Evolutionary conservation across 2,113 vertebrate genomes (phyloP), one percentile per base, ranked within the genome.

Genomic region (Thunnus thynnus): DNA sequence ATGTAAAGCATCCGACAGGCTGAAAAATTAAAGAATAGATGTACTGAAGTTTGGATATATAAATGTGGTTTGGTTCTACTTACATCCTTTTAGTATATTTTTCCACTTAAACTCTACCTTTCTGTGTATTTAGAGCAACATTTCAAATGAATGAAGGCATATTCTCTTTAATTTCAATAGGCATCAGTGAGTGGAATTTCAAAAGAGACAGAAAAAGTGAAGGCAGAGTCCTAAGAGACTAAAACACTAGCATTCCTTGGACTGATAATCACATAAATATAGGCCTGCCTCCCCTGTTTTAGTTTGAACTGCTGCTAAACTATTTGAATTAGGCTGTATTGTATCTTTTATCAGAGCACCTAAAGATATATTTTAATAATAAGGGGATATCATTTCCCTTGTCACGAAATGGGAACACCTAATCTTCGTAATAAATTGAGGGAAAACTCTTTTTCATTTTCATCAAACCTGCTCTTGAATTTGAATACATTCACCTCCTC

Each of bases 401-500:
- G 5, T n/a, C 22, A 4, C 25, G 12, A 3, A 58, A 6, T 11
- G 3, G 25, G 27, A 30, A 30, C 2, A 30, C 27, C 27, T 30
- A 30, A 18, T 1, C 1, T 22, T 47, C 18, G 2, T 66, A n/a
- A 72, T 52, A 4, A 51, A 63, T 30, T 54, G 16, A 22, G 44
- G 30, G 18, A 44, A 74, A 71, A 41, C 11, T 50, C 50, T 3
- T 54, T 50, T 63, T 66, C 61, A 1, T 25, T 60, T 9, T 48
- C 32, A 36, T 56, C 13, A 76, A 50, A 55, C 7, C 13, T 13
- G 9, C 11, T 57, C 2, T 30, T 36, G 1, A 63, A 73, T 64
- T 17, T 81, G 36, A 48, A 36, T 47, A 27, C 20, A 70, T 67
- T 62, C n/a, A 52, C 70, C 54, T 62, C 61, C 44, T 51, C 54